Percentiles rank a stretch among this genome's conserved stretches.
phyloP scores from a whole-genome alignment of 2,113 vertebrate species.

The Cheilinus undulatus region DNA sequence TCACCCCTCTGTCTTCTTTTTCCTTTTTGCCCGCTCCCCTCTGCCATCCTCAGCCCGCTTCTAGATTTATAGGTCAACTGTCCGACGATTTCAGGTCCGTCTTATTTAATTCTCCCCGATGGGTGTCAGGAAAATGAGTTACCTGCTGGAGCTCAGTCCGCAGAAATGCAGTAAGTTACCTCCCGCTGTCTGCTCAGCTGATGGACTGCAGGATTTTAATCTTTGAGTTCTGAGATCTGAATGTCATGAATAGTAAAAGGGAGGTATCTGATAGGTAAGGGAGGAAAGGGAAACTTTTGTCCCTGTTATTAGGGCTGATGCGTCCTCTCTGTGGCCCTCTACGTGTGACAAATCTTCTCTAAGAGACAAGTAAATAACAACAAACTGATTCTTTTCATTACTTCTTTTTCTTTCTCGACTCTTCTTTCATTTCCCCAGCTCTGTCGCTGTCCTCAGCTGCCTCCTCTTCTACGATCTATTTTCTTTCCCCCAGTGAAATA shows the following conservation, averaged over 20 bases:
- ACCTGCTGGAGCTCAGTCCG: slow-evolving; percentile 44
- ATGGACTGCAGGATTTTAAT: slow-evolving; percentile 41
- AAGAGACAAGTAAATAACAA: background rate
- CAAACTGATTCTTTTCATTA: slow-evolving; percentile 1
- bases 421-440: background rate
- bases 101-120: slow-evolving; percentile 58
- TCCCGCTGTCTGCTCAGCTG: slow-evolving; percentile 29
- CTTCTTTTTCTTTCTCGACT: background rate
- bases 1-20: background rate
- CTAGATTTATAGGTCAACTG: slow-evolving; percentile 74
- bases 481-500: slow-evolving; percentile 54
- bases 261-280: slow-evolving; percentile 6
- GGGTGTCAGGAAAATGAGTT: slow-evolving; percentile 43
- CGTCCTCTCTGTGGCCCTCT: background rate
- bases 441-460: slow-evolving; percentile 30
- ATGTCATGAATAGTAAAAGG: slow-evolving; percentile 29
- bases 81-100: slow-evolving; percentile 61
- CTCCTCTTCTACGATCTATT: slow-evolving; percentile 49
- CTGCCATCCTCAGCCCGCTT: slow-evolving; percentile 58
- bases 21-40: slow-evolving; percentile 23
- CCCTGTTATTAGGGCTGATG: slow-evolving; percentile 6
- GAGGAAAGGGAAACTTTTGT: slow-evolving; percentile 1
- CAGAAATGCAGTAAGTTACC: slow-evolving; percentile 45
- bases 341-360: background rate
- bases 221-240: slow-evolving; percentile 20